Evolutionary conservation across 1,140 invertebrate species (phyloP), one percentile per base, ranked within the genome.

Genomic region (Hydropsyche tenuis): DNA sequence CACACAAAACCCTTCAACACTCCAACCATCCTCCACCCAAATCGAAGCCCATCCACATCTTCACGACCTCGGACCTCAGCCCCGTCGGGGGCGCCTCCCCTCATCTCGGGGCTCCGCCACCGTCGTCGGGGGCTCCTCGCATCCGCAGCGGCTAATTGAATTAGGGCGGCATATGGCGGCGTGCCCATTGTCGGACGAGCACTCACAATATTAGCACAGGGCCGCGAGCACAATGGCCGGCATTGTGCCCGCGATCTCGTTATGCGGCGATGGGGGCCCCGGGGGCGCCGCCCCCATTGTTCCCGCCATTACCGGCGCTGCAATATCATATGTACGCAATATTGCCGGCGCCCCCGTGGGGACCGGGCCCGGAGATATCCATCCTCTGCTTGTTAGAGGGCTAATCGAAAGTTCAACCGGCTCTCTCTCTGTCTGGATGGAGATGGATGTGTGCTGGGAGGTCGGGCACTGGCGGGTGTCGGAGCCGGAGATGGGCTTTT

Each of bases 341-440:
- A 65, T 73, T 66, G 63, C 22, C 42, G 45, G 30, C 12, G 12
- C 71, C 64, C 23, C 37, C 30, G 53, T 22, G 53, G 42, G 30
- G 25, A 63, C 51, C 22, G 56, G 11, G 56, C 56, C 56, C 56
- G 56, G 56, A 27, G 64, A 48, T 23, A 60, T 66, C 42, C 27
- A 74, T 70, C 73, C 65, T 62, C 37, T 23, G 73, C 73, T 69
- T 74, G 66, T 69, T 74, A 69, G 53, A 69, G 53, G 73, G 73
- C 73, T 74, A 74, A 74, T 74, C 73, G 73, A 74, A 74, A 74
- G 73, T 74, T 74, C 65, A 69, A 25, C 68, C 25, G 30, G 46
- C 23, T 3, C 42, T 23, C 3, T n/a, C n/a, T n/a, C n/a, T n/a
- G n/a, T n/a, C 14, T 3, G 3, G 48, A n/a, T 22, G 20, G 4